phyloP scores from a whole-genome alignment of 2,113 vertebrate species.

The Aramus guarauna region DNA sequence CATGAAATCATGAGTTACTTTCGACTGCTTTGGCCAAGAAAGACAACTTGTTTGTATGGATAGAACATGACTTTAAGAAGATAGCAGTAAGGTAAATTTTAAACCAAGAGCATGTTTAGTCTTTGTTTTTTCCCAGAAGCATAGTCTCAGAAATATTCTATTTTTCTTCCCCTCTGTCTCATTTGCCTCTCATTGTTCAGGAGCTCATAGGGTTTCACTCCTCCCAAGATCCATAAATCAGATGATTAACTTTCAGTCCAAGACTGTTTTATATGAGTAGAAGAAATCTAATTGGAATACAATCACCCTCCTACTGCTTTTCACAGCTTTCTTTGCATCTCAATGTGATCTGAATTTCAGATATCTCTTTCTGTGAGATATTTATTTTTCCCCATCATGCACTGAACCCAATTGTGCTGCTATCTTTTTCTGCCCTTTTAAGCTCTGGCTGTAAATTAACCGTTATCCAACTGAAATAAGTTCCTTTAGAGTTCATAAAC shows the following conservation, averaged over 20 bases:
- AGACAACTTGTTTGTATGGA: neutral
- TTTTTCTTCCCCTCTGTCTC: neutral
- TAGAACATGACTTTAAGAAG: neutral
- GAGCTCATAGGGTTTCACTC: slow-evolving; percentile 37
- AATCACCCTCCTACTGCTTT: slow-evolving; percentile 62
- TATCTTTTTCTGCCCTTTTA: slow-evolving; percentile 65
- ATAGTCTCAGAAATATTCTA: neutral
- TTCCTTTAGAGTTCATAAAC: slow-evolving; percentile 60
- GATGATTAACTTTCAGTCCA: slow-evolving; percentile 70
- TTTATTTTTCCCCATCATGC: slow-evolving; percentile 68
- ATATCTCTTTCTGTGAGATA: slow-evolving; percentile 61
- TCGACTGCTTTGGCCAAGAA: neutral
- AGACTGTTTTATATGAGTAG: slow-evolving; percentile 46
- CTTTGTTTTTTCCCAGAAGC: slow-evolving; percentile 7
- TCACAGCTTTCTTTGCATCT: slow-evolving; percentile 66
- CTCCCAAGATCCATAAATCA: slow-evolving; percentile 67
- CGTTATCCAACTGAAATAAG: slow-evolving; percentile 52
- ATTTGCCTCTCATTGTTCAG: slow-evolving; percentile 31
- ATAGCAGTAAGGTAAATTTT: neutral
- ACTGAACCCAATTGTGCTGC: slow-evolving; percentile 52
- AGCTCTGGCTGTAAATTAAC: slow-evolving; percentile 68
- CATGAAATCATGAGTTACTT: neutral
- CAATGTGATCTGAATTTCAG: slow-evolving; percentile 75
- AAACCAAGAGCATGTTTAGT: neutral
- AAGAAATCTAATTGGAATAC: slow-evolving; percentile 74